Conservation (phyloP, 2,797 vertebrate genomes). For the Hydrocynus forskahlii region DNA sequence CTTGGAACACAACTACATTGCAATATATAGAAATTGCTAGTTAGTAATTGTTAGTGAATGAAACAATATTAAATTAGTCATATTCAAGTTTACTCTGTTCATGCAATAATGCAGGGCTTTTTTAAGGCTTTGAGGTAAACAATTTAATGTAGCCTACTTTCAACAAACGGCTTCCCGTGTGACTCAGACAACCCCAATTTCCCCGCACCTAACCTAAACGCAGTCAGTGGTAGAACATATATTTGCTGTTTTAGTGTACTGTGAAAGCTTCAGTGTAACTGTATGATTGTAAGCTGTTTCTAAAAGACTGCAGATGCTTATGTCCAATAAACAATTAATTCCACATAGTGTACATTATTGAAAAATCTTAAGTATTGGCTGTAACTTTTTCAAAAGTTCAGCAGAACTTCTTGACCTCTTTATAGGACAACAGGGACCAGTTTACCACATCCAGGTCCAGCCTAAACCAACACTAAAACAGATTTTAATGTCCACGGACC, state of each 20-base stretch:
- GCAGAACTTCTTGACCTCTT: background rate
- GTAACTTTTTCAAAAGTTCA: background rate
- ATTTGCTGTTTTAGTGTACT: background rate
- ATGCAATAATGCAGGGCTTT: background rate
- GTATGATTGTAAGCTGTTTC: background rate
- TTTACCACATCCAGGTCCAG: background rate
- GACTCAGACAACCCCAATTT: background rate
- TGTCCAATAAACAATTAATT: background rate
- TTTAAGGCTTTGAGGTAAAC: background rate
- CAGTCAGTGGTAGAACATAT: background rate
- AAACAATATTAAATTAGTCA: background rate
- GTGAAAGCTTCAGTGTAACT: background rate
- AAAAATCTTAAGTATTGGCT: background rate
- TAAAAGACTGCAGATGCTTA: background rate
- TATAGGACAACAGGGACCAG: background rate
- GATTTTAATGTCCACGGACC: background rate
- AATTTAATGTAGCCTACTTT: conserved; percentile 7
- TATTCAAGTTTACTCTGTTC: background rate
- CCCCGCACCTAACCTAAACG: background rate
- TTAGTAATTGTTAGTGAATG: background rate
- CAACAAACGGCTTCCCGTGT: background rate
- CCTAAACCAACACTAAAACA: background rate
- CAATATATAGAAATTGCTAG: no score
- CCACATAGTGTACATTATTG: background rate
- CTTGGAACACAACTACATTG: no score